Evolutionary conservation across 2,888 invertebrate species (phyloP).

Genomic region (Neocrepidodera transversa): DNA sequence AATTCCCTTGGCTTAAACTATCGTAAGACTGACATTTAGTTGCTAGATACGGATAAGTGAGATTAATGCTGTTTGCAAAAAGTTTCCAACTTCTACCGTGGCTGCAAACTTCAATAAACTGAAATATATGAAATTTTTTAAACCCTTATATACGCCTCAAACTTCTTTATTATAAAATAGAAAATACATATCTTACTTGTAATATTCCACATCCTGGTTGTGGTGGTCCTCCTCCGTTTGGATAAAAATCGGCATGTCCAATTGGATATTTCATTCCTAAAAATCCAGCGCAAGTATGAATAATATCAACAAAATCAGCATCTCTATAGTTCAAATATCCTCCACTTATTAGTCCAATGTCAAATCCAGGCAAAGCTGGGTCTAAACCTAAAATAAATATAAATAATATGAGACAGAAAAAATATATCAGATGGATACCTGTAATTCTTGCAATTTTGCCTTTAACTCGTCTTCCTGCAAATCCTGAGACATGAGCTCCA

Average conservation of each 20-base stretch:
- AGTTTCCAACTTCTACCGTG: constrained; percentile 70
- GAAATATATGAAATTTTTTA: constrained; percentile 18
- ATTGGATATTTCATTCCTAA: constrained; percentile 68
- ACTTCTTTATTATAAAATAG: not conserved
- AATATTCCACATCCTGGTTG: constrained; percentile 71
- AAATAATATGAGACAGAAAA: not conserved
- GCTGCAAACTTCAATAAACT: constrained; percentile 70
- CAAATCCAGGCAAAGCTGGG: constrained; percentile 73
- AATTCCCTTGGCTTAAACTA: constrained; percentile 56
- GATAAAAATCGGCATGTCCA: constrained; percentile 79
- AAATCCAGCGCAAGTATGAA: constrained; percentile 75
- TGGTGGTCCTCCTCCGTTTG: constrained; percentile 71
- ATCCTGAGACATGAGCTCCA: constrained; percentile 65
- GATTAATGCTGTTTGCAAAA: constrained; percentile 71
- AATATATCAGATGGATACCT: constrained; percentile 53
- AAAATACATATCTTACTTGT: constrained; percentile 31
- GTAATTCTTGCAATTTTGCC: constrained; percentile 66
- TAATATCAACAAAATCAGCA: constrained; percentile 77
- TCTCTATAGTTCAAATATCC: constrained; percentile 69
- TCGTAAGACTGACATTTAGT: constrained; percentile 66
- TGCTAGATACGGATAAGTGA: constrained; percentile 63
- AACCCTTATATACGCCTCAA: not conserved
- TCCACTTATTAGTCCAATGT: constrained; percentile 57
- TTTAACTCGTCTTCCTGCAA: constrained; percentile 56
- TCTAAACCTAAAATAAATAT: constrained; percentile 61